Base-by-base conservation (phyloP, 1,140 invertebrate species). In the Dufourea novaeangliae region DNA sequence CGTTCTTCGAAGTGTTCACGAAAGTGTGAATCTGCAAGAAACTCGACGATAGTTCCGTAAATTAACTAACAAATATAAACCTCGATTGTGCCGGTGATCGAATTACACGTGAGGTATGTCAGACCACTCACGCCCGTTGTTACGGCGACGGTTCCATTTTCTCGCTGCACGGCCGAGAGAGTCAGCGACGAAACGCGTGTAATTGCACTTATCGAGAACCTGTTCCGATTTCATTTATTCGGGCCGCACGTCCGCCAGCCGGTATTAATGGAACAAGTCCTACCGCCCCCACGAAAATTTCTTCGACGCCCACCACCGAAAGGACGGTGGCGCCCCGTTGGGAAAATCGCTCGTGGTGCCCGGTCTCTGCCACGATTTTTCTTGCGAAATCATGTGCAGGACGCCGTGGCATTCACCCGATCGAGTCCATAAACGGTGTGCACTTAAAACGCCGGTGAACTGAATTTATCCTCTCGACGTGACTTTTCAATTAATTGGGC, bases 181-280 rank as follows among this genome's bases (percentile, higher is more conserved):
- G n/a, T n/a, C n/a, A n/a, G n/a, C n/a, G n/a, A n/a, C 12, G 20
- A 37, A 61, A n/a, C 32, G 32, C 20, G 20, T 22, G 52, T 56
- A 56, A 27, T 2, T 3, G 25, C 52, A 17, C 17, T 3, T 12
- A 56, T 61, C 27, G 32, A 37, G 34, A 50, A 73, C 44, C 46
- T 52, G 69, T 46, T 61, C 22, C 69, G 59, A 73, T 64, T 73
- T 73, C 44, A 39, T 64, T 64, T 52, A 37, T 63, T 54, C 34
- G 29, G n/a, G n/a, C 32, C 20, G n/a, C 25, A 11, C 14, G 46
- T n/a, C n/a, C n/a, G n/a, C n/a, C n/a, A n/a, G 20, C 4, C 12
- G 34, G 11, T 32, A 61, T 46, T 73, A 73, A 73, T 64, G 44
- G 59, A 62, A 39, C 71, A 34, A 64, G 29, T 62, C 17, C 29